Evolutionary conservation across 2,797 vertebrate genomes (phyloP).

Genomic region (Labeo calbasu): DNA sequence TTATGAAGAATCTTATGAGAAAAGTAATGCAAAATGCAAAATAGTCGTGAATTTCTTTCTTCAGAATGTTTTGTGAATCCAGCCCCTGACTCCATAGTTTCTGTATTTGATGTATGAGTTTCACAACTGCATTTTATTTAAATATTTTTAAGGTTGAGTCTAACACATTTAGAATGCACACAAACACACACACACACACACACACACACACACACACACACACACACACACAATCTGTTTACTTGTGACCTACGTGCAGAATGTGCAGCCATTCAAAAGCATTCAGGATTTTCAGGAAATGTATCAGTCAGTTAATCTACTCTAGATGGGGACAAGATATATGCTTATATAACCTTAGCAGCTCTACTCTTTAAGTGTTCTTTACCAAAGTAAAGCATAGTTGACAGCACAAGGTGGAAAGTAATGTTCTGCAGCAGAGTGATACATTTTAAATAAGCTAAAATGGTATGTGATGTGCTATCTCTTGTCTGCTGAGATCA

Average conservation of each 20-base stretch:
- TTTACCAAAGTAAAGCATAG: constrained; percentile 5
- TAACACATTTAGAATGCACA: neutral
- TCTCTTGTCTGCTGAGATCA: neutral
- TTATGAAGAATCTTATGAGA: too few relatives aligned
- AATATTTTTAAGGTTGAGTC: neutral
- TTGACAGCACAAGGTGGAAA: neutral
- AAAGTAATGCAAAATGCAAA: too few relatives aligned
- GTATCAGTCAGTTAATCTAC: neutral
- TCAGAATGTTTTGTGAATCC: neutral
- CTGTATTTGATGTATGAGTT: neutral
- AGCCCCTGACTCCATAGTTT: neutral
- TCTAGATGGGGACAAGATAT: neutral
- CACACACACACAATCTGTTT: neutral
- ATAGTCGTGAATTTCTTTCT: too few relatives aligned
- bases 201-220: neutral
- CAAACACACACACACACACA: neutral
- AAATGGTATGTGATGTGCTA: constrained; percentile 51
- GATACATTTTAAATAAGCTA: constrained; percentile 70
- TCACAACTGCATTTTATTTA: neutral
- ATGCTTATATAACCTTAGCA: neutral
- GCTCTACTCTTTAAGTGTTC: neutral
- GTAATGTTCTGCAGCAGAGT: constrained; percentile 10
- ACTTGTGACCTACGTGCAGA: neutral
- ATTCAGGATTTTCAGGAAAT: neutral
- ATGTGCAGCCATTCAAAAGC: neutral